Evolutionary conservation across 2,888 invertebrate species (phyloP).

Genomic region (Pedicia rivosa): DNA sequence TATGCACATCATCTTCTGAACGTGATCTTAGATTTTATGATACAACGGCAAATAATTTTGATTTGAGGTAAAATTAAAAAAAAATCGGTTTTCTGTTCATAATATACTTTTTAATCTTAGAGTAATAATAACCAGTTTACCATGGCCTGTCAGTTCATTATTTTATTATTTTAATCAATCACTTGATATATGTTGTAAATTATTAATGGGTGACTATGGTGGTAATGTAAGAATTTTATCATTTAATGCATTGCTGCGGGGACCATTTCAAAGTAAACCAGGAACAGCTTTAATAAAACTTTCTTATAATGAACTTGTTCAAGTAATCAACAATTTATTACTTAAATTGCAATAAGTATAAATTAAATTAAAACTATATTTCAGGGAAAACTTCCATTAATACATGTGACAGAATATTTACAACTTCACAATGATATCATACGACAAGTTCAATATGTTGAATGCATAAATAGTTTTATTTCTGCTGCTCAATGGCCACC

Average conservation of each 20-base stretch:
- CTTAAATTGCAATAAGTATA: not conserved
- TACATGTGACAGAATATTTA: constrained; percentile 37
- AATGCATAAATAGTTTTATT: constrained; percentile 46
- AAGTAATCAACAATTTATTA: constrained; percentile 21
- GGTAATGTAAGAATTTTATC: constrained; percentile 50
- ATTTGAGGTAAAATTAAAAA: too few relatives aligned
- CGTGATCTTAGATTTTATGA: constrained; percentile 69
- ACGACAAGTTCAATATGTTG: constrained; percentile 50
- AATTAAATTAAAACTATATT: not conserved
- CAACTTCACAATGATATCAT: constrained; percentile 51
- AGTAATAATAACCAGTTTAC: constrained; percentile 46
- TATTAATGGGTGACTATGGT: constrained; percentile 57
- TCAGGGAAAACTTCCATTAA: constrained; percentile 33
- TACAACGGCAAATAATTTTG: constrained; percentile 54
- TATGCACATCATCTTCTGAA: constrained; percentile 63
- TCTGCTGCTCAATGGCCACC: constrained; percentile 44
- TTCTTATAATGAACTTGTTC: constrained; percentile 39
- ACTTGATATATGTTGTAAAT: constrained; percentile 24
- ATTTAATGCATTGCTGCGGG: constrained; percentile 43
- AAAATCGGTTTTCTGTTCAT: too few relatives aligned
- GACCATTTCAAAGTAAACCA: constrained; percentile 53
- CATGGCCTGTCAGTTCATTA: constrained; percentile 23
- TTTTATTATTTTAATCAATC: constrained; percentile 20
- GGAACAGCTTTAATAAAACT: constrained; percentile 41
- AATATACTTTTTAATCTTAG: constrained; percentile 35